phyloP scores from a whole-genome alignment of 2,797 vertebrate genomes.

The Rhinatrema bivittatum region DNA sequence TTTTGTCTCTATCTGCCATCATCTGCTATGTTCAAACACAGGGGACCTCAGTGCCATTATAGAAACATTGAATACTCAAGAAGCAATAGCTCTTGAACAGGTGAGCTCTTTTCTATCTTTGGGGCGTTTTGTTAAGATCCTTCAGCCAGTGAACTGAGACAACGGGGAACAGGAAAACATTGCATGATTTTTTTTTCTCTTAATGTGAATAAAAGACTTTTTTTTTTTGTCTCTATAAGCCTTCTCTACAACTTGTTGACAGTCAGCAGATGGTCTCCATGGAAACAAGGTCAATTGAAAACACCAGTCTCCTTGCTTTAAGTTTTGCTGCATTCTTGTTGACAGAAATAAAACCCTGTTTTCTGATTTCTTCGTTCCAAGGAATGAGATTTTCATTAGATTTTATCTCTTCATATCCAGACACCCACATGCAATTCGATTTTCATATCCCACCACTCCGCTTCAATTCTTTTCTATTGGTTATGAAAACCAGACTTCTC shows the following conservation, averaged over 20 bases:
- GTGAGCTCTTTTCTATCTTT: too few species aligned
- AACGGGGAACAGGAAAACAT: not conserved
- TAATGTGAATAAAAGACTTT: not conserved
- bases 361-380: conserved; percentile 28
- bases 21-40: too few species aligned
- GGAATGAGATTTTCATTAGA: conserved; percentile 30
- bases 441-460: conserved; percentile 3
- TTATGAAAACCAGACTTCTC: too few species aligned
- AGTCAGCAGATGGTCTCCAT: conserved; percentile 37
- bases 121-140: too few species aligned
- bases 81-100: too few species aligned
- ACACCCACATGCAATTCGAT: conserved; percentile 11
- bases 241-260: conserved; percentile 23
- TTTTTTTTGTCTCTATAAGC: not conserved
- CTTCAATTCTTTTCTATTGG: not conserved
- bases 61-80: too few species aligned
- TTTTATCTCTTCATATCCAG: conserved; percentile 24
- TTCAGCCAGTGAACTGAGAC: too few species aligned
- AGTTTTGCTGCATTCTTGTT: conserved; percentile 23
- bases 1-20: too few species aligned
- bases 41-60: too few species aligned
- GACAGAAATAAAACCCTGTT: conserved; percentile 34
- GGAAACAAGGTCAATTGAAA: conserved; percentile 41
- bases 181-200: not conserved
- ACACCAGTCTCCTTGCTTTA: conserved; percentile 28